Evolutionary conservation across 1,140 invertebrate species (phyloP), one percentile per base, ranked within the genome.

Genomic region (Oryctes rhinoceros): DNA sequence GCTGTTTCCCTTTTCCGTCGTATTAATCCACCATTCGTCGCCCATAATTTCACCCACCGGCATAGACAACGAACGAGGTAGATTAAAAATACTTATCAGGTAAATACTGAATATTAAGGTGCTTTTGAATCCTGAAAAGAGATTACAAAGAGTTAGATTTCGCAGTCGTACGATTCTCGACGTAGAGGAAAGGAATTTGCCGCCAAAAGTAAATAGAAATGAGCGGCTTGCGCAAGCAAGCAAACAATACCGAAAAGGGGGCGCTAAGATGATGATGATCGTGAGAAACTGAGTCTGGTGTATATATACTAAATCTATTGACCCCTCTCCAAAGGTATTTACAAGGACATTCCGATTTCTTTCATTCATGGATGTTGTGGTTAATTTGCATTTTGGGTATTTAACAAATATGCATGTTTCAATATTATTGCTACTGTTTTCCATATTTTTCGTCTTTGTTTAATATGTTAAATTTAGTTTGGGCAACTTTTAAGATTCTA

Each of bases 21-120:
- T 90, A 81, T 91, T 90, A 47, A 89, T 84, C 91, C 91, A 91
- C 48, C 89, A 62, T 76, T 78, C 47, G 11, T 76, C 30, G 37
- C 53, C 49, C 79, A 76, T 80, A 77, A 80, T 6, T 47, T 44
- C 35, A 48, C 65, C 76, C 24, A 78, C 79, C 37, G 83, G 82
- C 37, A 80, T 83, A 48, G 83, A 80, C 39, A 53, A 49, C 39
- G 62, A 76, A 48, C 35, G 80, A 4, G 86, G 85, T 49, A 86
- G 71, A n/a, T 67, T 81, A 53, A 84, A 13, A n/a, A 87, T 67
- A 48, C 82, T 84, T 49, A 86, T 76, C 24, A 83, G 82, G 82
- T 84, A 86, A 47, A 82, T 81, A 79, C 82, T 79, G 30, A 85
- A 79, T 78, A 85, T 78, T 37, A 87, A 82, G 80, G 83, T 82